Evolutionary conservation across 2,888 invertebrate genomes (phyloP), one percentile per base, ranked within the genome.

Genomic region (Branchipolynoe longqiensis): DNA sequence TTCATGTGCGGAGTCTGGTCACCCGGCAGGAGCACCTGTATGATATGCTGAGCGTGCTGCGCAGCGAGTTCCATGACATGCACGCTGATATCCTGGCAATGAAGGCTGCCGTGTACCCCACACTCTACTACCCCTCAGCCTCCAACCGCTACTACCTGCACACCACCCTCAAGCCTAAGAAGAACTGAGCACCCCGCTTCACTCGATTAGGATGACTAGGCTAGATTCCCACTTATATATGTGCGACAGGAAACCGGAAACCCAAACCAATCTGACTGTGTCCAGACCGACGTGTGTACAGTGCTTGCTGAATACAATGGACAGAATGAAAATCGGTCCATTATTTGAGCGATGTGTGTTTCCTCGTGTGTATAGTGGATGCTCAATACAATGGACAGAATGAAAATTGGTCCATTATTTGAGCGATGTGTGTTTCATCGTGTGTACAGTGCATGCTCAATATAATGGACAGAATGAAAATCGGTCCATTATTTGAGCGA

Each of bases 91-190:
- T 78, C 3, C 18, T 8, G 40, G 78, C 78, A 12, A 25, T 78
- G 25, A 78, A 78, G 78, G 78, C 78, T n/a, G 3, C 41, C 12
- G 78, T 78, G 14, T 78, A 78, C 31, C 78, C 78, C 12, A 78
- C 41, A 28, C 78, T 78, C 41, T 78, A 31, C 54, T 41, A 48
- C 48, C 78, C 78, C n/a, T 31, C 78, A 1, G 4, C 48, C 18
- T 41, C 78, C 48, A 78, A 78, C 41, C 78, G 78, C 78, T 78
- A 78, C 48, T 78, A 78, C 54, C 41, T 48, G 78, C 78, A 78
- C 31, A 18, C 14, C n/a, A 25, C 2, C 28, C 33, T 78, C 41
- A 78, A 78, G 31, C 41, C 78, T 2, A 78, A 41, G 78, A 78
- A 78, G 18, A 25, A 78, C 28, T 40, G 31, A 69, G 38, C 69